phyloP scores from a whole-genome alignment of 2,113 vertebrate species.

The Ctenomys sociabilis region DNA sequence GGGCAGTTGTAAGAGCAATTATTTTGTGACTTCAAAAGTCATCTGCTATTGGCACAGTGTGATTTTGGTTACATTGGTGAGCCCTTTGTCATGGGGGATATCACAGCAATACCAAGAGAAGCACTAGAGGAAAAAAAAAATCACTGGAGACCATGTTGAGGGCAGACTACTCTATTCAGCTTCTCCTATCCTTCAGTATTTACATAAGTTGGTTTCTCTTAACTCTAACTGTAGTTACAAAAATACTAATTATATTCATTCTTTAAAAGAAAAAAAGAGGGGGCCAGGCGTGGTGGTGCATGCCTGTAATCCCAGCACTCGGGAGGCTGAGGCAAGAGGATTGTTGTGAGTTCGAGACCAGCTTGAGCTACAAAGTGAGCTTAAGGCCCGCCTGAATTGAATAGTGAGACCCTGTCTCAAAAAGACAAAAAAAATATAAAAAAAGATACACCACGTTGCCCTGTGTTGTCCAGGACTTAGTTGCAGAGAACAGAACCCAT shows the following conservation, averaged over 20 bases:
- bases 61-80: conserved; percentile 22
- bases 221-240: background rate
- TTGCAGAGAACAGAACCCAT: background rate
- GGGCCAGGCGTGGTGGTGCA: no score
- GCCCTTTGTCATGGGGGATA: background rate
- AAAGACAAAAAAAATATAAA: no score
- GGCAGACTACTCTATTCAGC: background rate
- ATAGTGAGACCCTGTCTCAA: no score
- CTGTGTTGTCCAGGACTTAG: background rate
- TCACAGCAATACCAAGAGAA: background rate
- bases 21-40: conserved; percentile 48
- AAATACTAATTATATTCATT: background rate
- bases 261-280: background rate
- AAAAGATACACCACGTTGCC: background rate
- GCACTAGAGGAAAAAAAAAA: background rate
- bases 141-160: background rate
- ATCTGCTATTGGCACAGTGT: background rate
- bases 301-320: no score
- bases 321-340: no score
- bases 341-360: no score
- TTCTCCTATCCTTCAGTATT: background rate
- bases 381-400: no score
- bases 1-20: background rate
- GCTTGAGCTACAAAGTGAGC: no score
- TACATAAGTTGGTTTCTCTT: background rate